Base-by-base conservation (phyloP, 2,888 invertebrate genomes). In the Pheosia gnoma region DNA sequence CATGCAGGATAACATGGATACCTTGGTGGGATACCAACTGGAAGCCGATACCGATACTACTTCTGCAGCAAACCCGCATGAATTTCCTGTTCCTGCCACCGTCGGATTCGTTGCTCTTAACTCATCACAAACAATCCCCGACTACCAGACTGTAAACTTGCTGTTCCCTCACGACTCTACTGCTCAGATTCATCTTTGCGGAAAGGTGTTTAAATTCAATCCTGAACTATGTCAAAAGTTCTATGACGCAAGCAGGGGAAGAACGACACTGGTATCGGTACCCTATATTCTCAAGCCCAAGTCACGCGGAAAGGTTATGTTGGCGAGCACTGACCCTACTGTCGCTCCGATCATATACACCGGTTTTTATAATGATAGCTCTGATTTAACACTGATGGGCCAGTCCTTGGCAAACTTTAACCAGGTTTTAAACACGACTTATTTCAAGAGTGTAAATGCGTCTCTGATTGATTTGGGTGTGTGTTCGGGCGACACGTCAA, bases 191-290 rank as follows among this genome's bases (percentile, higher is more conserved):
- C 76, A 78, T 43, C 59, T 83, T 0, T 82, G 81, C 11, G n/a
- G 70, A 0, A 74, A 77, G 11, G 64, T 59, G 0, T 75, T 80
- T 4, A 76, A 78, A 7, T 82, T 79, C 41, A 60, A 69, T 0
- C 58, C 72, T n/a, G 62, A 66, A 0, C 70, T 85, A 52, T 82
- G 81, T 49, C 67, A 83, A n/a, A 71, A 62, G 37, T 65, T 78
- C 6, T 65, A 67, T 37, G 61, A 61, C 5, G 66, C 64, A 5
- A 73, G 67, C 52, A 54, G 41, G 2, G 65, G 62, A 0, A 72
- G 59, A 41, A 41, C 70, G 54, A 8, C 65, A 5, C 5, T 72
- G 0, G 38, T 65, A 47, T 9, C 7, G 0, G 38, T 66, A 0
- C 6, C 57, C 0, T 62, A 65, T 49, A 9, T 57, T 0, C n/a